Base-by-base conservation (phyloP, 2,113 vertebrate species). In the Sitta europaea region DNA sequence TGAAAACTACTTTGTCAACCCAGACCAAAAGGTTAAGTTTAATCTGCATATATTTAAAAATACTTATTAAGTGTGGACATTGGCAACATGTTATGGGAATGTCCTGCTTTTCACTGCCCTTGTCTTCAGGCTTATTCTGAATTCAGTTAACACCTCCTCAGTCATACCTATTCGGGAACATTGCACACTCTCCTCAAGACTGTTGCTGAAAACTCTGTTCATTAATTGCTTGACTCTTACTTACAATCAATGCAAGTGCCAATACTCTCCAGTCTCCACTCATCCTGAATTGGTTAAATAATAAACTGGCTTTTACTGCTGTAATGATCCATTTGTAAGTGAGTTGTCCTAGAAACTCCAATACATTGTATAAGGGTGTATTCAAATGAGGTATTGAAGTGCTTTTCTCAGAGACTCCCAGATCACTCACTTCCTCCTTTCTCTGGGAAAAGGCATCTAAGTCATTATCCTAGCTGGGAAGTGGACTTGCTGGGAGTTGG, bases 151-250 rank as follows among this genome's bases (percentile, higher is more conserved):
- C 57, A 88, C 74, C 65, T 89, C 87, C 61, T 91, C 87, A 75
- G 70, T 85, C 90, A 84, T 63, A 92, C 78, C 43, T 70, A 43
- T 83, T 88, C 1, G 4, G 78, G 51, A 47, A 55, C 71, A 36
- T 51, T 77, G 20, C 67, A 63, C 67, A 80, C 58, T 70, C 43
- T 83, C n/a, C 65, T 90, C 55, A 88, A 92, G 81, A 92, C 67
- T 70, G 36, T 83, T 92, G 67, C 82, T 76, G 94, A 93, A 96
- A 96, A 96, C 63, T 93, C 95, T 59, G 88, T 88, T 94, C 92
- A 88, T 94, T 96, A 97, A 97, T 97, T 97, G 91, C 88, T 74
- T 80, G 92, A 92, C 51, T 95, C 78, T 92, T 93, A 91, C 86
- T 88, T 90, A 92, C 67, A 96, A 96, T 96, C 93, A 96, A 86